Evolutionary conservation across 1,140 invertebrate genomes (phyloP), one percentile per base, ranked within the genome.

Genomic region (Luehdorfia chinensis): DNA sequence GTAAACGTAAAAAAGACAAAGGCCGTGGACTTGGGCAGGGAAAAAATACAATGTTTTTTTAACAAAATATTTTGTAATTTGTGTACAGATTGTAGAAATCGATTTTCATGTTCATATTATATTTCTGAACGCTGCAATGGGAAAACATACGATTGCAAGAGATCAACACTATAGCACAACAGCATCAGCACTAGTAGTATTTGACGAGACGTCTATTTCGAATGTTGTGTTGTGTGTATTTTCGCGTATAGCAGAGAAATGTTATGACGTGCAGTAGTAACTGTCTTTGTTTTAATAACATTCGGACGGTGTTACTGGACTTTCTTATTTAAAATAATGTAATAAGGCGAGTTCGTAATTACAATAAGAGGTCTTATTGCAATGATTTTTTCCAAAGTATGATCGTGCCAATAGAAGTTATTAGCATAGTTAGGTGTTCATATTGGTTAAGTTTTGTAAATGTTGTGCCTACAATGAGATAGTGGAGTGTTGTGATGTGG

Each of bases 401-500:
- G 83, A 86, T 75, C 68, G 79, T 84, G 77, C 75, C 77, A 86
- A 76, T 71, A 80, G 68, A 64, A 80, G 59, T 74, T 60, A 58
- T 68, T 80, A 80, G 73, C 72, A 76, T 84, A 86, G 75, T 84
- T 86, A 83, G 77, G 66, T 74, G 60, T 83, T 73, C 66, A 61
- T 71, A 79, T 84, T 70, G 68, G 70, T 81, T 84, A 85, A 81
- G 77, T 83, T 79, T 64, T 73, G 81, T 80, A 74, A 81, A 78
- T 83, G 66, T 83, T 76, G 79, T 85, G 77, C 74, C 77, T 84
- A 85, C 81, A 76, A 85, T 85, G 81, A 85, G 81, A 85, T 85
- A 85, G 81, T 85, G 79, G 66, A 76, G 79, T 85, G 77, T 66
- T 83, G 81, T 85, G 81, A 85, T 85, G 83, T 78, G 79, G 77